Evolutionary conservation across 2,113 vertebrate genomes (phyloP).

Genomic region (Pluvialis apricaria): DNA sequence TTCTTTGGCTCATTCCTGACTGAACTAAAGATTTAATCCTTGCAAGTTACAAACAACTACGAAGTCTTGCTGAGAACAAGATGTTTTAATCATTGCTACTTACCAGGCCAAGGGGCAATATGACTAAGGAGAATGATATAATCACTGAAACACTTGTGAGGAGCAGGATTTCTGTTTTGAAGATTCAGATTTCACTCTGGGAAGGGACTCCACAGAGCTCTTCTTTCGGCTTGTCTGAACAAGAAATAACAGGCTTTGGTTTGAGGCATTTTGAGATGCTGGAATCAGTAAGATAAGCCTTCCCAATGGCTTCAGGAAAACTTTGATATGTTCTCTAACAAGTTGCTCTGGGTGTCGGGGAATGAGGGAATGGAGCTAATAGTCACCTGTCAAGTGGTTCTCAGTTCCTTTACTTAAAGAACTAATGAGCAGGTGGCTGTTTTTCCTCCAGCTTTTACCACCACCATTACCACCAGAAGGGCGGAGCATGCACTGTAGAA

Average conservation of each 20-base stretch:
- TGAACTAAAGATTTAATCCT: neutral
- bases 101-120: neutral
- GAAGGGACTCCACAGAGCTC: neutral
- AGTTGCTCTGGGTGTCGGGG: neutral
- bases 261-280: neutral
- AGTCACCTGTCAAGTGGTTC: neutral
- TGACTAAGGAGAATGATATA: neutral
- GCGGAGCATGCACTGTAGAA: neutral
- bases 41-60: neutral
- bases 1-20: neutral
- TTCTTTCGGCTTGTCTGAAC: neutral
- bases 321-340: neutral
- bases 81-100: neutral
- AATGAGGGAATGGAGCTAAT: neutral
- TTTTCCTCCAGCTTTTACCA: neutral
- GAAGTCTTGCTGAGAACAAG: neutral
- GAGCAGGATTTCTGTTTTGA: neutral
- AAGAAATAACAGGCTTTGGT: neutral
- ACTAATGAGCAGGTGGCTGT: neutral
- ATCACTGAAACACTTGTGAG: neutral
- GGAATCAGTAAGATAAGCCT: neutral
- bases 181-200: neutral
- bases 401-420: neutral
- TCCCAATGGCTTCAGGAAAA: neutral
- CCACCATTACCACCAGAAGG: neutral